Evolutionary conservation across 2,888 invertebrate species (phyloP).

Genomic region (Acanthosepion lycidas): DNA sequence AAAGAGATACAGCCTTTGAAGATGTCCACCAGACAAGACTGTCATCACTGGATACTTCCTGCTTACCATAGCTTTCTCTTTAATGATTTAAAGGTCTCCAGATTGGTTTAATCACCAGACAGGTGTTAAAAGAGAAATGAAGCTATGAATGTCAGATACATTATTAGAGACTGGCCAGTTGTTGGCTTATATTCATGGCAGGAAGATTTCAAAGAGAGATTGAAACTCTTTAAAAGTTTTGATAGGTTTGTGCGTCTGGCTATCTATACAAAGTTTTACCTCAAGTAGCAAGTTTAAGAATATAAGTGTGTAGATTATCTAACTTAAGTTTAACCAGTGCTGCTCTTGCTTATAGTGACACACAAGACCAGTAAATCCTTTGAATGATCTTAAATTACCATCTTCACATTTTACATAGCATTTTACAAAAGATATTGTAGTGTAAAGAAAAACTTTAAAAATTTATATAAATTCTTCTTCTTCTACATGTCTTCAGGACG

Average conservation of each 20-base stretch:
- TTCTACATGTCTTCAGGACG: too few relatives aligned
- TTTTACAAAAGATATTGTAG: too few relatives aligned
- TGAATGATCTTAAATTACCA: too few relatives aligned
- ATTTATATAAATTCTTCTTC: too few relatives aligned
- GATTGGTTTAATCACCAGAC: constrained; percentile 33
- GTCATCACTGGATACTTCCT: constrained; percentile 33
- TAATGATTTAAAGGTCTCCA: constrained; percentile 33
- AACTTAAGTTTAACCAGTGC: neutral
- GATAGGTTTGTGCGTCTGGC: neutral
- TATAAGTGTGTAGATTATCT: neutral
- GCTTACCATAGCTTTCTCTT: neutral
- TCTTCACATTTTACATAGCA: too few relatives aligned
- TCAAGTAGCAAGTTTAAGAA: neutral
- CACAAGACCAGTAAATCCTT: neutral
- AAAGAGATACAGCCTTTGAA: constrained; percentile 33
- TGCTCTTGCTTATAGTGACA: neutral
- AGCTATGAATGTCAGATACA: constrained; percentile 33
- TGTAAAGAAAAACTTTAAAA: too few relatives aligned
- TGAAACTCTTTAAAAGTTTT: neutral
- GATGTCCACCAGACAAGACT: neutral
- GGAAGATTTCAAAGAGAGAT: constrained; percentile 16
- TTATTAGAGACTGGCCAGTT: neutral
- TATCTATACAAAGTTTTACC: neutral
- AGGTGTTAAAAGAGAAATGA: constrained; percentile 20
- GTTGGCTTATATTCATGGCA: constrained; percentile 3